Conservation (phyloP, 2,888 invertebrate genomes). For the Amphipyra tragopoginis region DNA sequence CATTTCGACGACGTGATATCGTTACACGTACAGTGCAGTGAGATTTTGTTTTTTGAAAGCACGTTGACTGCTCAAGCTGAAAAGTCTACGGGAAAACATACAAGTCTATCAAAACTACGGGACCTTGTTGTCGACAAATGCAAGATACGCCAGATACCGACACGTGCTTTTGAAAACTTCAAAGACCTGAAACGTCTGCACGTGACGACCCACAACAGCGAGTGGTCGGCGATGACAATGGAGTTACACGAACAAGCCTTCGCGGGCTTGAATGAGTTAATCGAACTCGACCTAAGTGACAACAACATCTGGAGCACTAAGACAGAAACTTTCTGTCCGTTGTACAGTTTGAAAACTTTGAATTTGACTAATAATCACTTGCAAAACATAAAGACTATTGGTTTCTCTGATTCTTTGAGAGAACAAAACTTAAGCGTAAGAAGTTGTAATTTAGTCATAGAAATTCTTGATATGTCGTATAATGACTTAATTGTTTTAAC, state of each 20-base stretch:
- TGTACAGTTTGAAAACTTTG: slow-evolving; percentile 92
- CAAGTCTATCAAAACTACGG: slow-evolving; percentile 91
- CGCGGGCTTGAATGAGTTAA: slow-evolving; percentile 91
- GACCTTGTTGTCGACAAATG: slow-evolving; percentile 93
- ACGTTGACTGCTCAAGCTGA: slow-evolving; percentile 89
- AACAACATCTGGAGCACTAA: slow-evolving; percentile 95
- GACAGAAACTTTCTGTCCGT: slow-evolving; percentile 92
- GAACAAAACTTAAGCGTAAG: slow-evolving; percentile 89
- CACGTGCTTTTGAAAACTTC: slow-evolving; percentile 92
- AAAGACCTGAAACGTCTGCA: slow-evolving; percentile 92
- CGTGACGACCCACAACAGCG: slow-evolving; percentile 93
- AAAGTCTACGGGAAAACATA: slow-evolving; percentile 86
- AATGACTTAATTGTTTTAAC: slow-evolving; percentile 93
- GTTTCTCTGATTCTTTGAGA: slow-evolving; percentile 92
- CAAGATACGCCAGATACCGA: slow-evolving; percentile 93
- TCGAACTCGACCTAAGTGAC: slow-evolving; percentile 92
- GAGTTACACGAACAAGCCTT: slow-evolving; percentile 93
- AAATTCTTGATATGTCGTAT: slow-evolving; percentile 92
- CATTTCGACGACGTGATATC: slow-evolving; percentile 92
- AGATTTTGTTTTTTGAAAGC: slow-evolving; percentile 93
- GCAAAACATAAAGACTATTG: slow-evolving; percentile 93
- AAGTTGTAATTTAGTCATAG: slow-evolving; percentile 92
- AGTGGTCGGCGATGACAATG: slow-evolving; percentile 94
- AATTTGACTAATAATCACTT: slow-evolving; percentile 94
- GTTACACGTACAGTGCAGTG: slow-evolving; percentile 93